phyloP scores from a whole-genome alignment of 2,113 vertebrate genomes.

The Colossoma macropomum region DNA sequence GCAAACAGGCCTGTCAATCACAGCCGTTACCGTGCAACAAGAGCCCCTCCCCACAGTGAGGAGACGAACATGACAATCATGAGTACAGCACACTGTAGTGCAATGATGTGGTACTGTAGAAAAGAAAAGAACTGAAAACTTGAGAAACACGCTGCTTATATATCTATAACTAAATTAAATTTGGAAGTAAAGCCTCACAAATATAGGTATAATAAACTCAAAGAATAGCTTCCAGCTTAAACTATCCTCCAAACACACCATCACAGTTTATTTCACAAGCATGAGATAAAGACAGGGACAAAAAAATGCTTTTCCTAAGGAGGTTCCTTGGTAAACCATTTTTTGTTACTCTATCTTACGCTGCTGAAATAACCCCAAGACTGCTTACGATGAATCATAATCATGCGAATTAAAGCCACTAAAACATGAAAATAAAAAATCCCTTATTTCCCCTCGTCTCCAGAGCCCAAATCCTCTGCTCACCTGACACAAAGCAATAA shows the following conservation, averaged over 20 bases:
- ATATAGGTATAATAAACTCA: background rate
- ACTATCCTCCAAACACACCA: background rate
- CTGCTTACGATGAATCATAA: conserved; percentile 47
- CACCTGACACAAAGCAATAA: conserved; percentile 83
- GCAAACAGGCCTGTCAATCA: conserved; percentile 77
- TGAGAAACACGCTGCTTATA: background rate
- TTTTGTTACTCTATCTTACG: conserved; percentile 6
- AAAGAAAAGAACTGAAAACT: background rate
- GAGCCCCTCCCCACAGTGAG: conserved; percentile 41
- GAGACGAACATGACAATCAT: conserved; percentile 14
- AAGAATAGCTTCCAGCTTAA: background rate
- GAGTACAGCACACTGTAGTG: background rate
- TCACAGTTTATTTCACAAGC: background rate
- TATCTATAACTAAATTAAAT: background rate
- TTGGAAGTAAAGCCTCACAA: background rate
- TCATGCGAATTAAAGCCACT: conserved; percentile 42
- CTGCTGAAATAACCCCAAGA: conserved; percentile 34
- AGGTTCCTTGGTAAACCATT: background rate
- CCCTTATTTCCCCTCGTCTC: conserved; percentile 62
- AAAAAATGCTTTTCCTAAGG: background rate
- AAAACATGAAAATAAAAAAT: conserved; percentile 42
- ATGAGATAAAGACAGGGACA: background rate
- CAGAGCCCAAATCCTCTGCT: conserved; percentile 76
- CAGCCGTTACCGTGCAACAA: conserved; percentile 62
- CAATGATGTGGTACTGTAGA: background rate